Base-by-base conservation (phyloP, 2,888 invertebrate genomes). In the Sminthurinus aureus region DNA sequence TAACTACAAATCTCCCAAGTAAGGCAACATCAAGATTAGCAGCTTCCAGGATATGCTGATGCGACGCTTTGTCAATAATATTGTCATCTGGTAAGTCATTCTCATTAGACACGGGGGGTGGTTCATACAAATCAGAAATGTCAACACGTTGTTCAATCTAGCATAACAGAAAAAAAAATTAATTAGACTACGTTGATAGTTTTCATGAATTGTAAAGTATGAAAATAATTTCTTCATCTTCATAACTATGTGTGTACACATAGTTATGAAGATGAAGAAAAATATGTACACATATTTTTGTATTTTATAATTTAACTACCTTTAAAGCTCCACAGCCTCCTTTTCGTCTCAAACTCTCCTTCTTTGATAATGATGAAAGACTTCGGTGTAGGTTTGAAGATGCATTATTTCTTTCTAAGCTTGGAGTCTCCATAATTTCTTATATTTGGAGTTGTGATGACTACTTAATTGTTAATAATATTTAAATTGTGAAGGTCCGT, bases 111-210 rank as follows among this genome's bases (percentile, higher is more conserved):
- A 22, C 22, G 13, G 18, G 20, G 22, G 52, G 3, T 20, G 52
- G 58, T 22, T 18, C 20, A 58, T 81, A 81, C 52, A 71, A 38
- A 24, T 81, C 73, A 0, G 52, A 52, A 52, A 82, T 67, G n/a
- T 82, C 76, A 64, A 77, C 15, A 13, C 82, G 26, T 69, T 82
- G 67, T 69, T 82, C 82, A 4, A 51, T 51, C 50, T 76, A 77
- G 11, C n/a, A n/a, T 6, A 38, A 38, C 6, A 38, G 38, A 38
- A 38, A 38, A 38, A 38, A 38, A 38, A 38, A 38, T 38, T 38
- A 38, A 38, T 38, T 38, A 38, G 38, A 38, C 38, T 38, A 4
- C 6, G 38, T 38, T 38, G 6, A 38, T 38, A 38, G 38, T 38
- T 38, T 38, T 38, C 38, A 38, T 38, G 1, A 38, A 38, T n/a